These are phyloP conservation scores for Platichthys stellatus DNA, from an alignment of 2,113 vertebrate species.

Conservation along the genomic window DNA sequence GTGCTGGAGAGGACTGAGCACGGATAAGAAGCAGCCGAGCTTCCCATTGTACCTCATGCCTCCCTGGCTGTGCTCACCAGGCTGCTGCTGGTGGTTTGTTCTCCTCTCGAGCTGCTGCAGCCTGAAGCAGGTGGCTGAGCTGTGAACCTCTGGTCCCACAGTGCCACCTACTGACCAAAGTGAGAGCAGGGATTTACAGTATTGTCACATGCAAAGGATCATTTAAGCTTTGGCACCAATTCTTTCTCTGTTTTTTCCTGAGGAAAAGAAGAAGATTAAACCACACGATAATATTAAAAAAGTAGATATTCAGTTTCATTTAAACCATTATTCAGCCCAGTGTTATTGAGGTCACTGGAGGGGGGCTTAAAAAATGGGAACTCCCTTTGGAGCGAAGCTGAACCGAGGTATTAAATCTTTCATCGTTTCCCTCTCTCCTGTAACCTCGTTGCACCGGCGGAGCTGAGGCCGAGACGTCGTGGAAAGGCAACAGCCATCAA, in stretches of 20 bases:
- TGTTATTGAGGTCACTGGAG: constrained; percentile 27
- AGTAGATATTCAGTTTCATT: background rate
- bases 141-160: constrained; percentile 65
- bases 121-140: background rate
- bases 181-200: background rate
- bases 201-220: background rate
- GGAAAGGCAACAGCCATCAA: constrained; percentile 66
- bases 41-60: background rate
- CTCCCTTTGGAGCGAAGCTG: constrained; percentile 21
- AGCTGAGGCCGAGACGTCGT: constrained; percentile 60
- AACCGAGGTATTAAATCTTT: constrained; percentile 64
- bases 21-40: constrained; percentile 8
- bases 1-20: background rate
- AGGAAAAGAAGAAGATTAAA: too few species aligned
- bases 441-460: constrained; percentile 70
- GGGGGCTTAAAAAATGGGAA: background rate
- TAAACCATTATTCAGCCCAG: background rate
- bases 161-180: constrained; percentile 75
- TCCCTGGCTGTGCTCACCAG: background rate
- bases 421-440: constrained; percentile 53
- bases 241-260: too few species aligned
- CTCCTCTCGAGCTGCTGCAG: background rate
- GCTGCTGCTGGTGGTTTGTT: constrained; percentile 7
- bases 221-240: background rate
- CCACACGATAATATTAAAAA: too few species aligned